A percentile compares a stretch with the other conserved stretches of the same genome.
phyloP scores from a whole-genome alignment of 2,888 invertebrate species.

The Mycalesis mineus region DNA sequence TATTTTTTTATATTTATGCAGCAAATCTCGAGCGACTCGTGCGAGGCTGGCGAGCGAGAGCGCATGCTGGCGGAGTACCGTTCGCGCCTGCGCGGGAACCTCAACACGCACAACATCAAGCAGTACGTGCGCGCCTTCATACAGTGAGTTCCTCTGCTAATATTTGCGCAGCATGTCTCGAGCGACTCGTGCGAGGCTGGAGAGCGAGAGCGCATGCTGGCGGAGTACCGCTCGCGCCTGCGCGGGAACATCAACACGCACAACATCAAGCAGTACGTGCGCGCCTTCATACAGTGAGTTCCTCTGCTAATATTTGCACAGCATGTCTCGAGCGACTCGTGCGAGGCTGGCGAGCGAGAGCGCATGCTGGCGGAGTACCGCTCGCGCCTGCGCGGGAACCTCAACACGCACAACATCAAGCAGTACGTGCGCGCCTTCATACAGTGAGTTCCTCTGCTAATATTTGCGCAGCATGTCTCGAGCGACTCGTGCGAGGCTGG shows the following conservation, averaged over 20 bases:
- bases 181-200: constrained; percentile 61
- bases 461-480: constrained; percentile 61
- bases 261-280: constrained; percentile 88
- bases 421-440: constrained; percentile 89
- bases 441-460: constrained; percentile 76
- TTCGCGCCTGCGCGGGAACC: constrained; percentile 83
- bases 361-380: constrained; percentile 87
- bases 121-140: constrained; percentile 89
- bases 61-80: constrained; percentile 87
- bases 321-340: constrained; percentile 64
- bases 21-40: constrained; percentile 64
- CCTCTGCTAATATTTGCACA: constrained; percentile 32
- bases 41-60: too few species aligned
- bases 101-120: constrained; percentile 89
- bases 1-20: constrained; percentile 30
- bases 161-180: constrained; percentile 61
- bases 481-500: constrained; percentile 61
- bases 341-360: constrained; percentile 81
- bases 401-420: constrained; percentile 89
- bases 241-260: constrained; percentile 86
- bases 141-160: constrained; percentile 76
- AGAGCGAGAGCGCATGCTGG: constrained; percentile 81
- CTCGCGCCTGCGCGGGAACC: constrained; percentile 83
- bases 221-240: constrained; percentile 86
- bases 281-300: constrained; percentile 1